Evolutionary conservation across 1,140 invertebrate genomes (phyloP).

Genomic region (Drosophila miranda): DNA sequence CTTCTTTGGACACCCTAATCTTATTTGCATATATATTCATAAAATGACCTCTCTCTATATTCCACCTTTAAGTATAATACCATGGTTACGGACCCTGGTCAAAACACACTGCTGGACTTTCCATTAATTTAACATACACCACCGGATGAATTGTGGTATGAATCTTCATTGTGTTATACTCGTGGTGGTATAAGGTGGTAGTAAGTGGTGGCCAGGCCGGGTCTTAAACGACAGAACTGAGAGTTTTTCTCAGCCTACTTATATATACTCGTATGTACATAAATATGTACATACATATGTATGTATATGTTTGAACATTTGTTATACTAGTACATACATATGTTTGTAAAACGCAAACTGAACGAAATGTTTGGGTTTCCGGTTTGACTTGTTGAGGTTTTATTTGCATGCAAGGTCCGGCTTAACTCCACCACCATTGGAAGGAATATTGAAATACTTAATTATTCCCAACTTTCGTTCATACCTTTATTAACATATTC

Average conservation of each 20-base stretch:
- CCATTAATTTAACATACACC: conserved; percentile 59
- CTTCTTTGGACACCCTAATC: conserved; percentile 54
- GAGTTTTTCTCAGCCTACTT: conserved; percentile 34
- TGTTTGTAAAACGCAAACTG: conserved; percentile 41
- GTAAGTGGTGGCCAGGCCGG: no score
- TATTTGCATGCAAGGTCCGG: conserved; percentile 62
- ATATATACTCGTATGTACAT: conserved; percentile 1
- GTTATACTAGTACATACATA: no score
- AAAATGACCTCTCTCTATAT: conserved; percentile 63
- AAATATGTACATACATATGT: neutral
- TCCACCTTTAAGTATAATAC: conserved; percentile 48
- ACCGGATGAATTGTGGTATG: conserved; percentile 54
- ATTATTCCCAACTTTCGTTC: conserved; percentile 68
- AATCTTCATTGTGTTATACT: conserved; percentile 15
- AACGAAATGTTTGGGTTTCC: conserved; percentile 65
- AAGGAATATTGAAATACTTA: conserved; percentile 55
- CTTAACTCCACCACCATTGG: conserved; percentile 18
- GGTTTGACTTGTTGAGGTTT: conserved; percentile 77
- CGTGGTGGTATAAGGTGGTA: no score
- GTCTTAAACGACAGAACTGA: conserved; percentile 4
- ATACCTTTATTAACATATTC: conserved; percentile 53
- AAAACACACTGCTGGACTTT: conserved; percentile 75
- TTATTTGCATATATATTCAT: conserved; percentile 57
- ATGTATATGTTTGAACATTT: conserved; percentile 4
- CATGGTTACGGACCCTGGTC: conserved; percentile 71